Evolutionary conservation across 2,888 invertebrate species (phyloP), one percentile per base, ranked within the genome.

Genomic region (Meiosimyza platycephala): DNA sequence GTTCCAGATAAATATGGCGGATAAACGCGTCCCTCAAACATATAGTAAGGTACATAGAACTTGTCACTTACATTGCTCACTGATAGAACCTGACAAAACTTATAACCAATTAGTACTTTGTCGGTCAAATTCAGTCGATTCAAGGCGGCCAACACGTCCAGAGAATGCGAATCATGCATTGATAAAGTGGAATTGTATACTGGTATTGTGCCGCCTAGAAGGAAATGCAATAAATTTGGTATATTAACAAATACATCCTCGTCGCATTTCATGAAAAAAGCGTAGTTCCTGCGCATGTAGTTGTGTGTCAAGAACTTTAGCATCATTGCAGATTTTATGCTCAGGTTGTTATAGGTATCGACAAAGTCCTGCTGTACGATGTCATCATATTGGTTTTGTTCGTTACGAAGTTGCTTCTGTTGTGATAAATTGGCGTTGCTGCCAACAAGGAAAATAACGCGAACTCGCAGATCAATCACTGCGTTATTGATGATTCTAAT

Each of bases 201-300:
- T 0, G 88, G 88, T 5, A 88, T 76, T 1, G 88, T 88, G 16
- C 87, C 87, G 47, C 88, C 85, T 6, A 87, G 84, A 18, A 91
- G 81, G 67, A 88, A 89, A 51, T 87, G 83, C 47, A 93, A 81
- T 28, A 95, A 86, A 78, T 90, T 90, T 15, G 91, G 91, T 73
- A 95, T 88, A 85, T 95, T 95, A 1, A 96, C 90, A 83, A 93
- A 95, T 88, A 94, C 94, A 80, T 96, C 96, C 78, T 96, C 95
- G 78, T 96, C 95, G 5, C 94, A 93, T 88, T 96, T 96, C 85
- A 96, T 89, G 22, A 95, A 89, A 88, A 92, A 95, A 60, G 90
- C 90, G n/a, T 76, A 71, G 80, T 95, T 95, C 79, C 92, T 90
- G 52, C 89, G 90, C 80, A 95, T 95, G 79, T 92, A 90, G 54